Evolutionary conservation across 1,140 invertebrate species (phyloP).

Genomic region (Papilio xuthus): DNA sequence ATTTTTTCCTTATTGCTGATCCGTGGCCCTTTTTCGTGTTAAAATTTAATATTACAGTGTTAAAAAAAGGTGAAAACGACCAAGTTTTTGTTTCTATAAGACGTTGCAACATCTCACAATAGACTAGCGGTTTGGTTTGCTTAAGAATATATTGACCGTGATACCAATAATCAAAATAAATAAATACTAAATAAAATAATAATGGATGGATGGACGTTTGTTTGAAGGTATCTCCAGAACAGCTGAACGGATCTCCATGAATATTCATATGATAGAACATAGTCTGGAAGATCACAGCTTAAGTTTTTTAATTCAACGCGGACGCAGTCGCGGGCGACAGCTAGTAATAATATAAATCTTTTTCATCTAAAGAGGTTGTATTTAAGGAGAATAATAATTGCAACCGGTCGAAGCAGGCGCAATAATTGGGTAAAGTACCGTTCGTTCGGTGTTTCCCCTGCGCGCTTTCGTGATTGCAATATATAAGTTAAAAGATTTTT

Average conservation of each 20-base stretch:
- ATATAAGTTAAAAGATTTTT: not conserved
- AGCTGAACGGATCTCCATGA: too few relatives aligned
- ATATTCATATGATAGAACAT: too few relatives aligned
- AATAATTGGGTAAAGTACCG: not conserved
- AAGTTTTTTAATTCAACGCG: too few relatives aligned
- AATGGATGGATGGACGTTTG: too few relatives aligned
- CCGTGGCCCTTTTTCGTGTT: conserved; percentile 3
- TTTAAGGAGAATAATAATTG: not conserved
- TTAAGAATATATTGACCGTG: not conserved
- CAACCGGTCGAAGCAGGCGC: not conserved
- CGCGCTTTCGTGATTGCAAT: conserved; percentile 16
- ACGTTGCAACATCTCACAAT: not conserved
- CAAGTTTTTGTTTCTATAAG: not conserved
- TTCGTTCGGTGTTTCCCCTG: not conserved
- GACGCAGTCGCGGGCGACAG: too few relatives aligned
- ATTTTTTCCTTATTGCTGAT: conserved; percentile 6
- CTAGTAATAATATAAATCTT: not conserved
- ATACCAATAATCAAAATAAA: not conserved
- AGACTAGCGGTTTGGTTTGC: not conserved
- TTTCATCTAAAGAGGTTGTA: conserved; percentile 4
- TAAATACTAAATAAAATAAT: too few relatives aligned
- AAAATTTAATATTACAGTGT: not conserved
- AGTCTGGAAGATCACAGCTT: too few relatives aligned
- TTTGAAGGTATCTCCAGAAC: too few relatives aligned
- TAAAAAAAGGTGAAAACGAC: conserved; percentile 9